phyloP scores from a whole-genome alignment of 2,113 vertebrate genomes.

The Rhinopomastus cyanomelas region DNA sequence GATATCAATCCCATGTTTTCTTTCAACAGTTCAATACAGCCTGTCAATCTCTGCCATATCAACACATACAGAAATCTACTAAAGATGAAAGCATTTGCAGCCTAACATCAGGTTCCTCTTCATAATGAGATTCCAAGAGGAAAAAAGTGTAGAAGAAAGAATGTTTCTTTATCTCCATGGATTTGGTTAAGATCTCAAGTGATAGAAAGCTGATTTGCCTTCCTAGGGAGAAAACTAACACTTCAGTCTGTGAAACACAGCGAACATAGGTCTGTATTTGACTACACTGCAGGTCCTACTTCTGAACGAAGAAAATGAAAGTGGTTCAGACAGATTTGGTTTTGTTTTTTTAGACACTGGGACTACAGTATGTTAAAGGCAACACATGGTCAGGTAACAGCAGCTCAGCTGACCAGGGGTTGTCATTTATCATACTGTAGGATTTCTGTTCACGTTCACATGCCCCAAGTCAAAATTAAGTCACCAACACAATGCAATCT shows the following conservation, averaged over 20 bases:
- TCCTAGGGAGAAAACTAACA: not conserved
- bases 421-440: not conserved
- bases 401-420: not conserved
- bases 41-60: not conserved
- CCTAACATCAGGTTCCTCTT: not conserved
- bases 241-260: not conserved
- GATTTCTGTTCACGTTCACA: not conserved
- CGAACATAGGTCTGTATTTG: not conserved
- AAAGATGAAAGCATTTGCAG: not conserved
- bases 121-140: not conserved
- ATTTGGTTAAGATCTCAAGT: not conserved
- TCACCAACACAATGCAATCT: not conserved
- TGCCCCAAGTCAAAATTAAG: not conserved
- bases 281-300: not conserved
- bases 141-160: not conserved
- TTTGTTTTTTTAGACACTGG: not conserved
- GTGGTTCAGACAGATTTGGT: fast-evolving
- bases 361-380: not conserved
- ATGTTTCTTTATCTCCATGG: not conserved
- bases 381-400: fast-evolving
- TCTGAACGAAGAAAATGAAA: not conserved
- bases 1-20: not conserved
- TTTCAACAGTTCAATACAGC: not conserved
- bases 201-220: not conserved
- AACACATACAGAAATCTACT: not conserved